Percentiles rank a stretch among this genome's conserved stretches.
phyloP scores from a whole-genome alignment of 1,140 invertebrate species.

The Linepithema humile region DNA sequence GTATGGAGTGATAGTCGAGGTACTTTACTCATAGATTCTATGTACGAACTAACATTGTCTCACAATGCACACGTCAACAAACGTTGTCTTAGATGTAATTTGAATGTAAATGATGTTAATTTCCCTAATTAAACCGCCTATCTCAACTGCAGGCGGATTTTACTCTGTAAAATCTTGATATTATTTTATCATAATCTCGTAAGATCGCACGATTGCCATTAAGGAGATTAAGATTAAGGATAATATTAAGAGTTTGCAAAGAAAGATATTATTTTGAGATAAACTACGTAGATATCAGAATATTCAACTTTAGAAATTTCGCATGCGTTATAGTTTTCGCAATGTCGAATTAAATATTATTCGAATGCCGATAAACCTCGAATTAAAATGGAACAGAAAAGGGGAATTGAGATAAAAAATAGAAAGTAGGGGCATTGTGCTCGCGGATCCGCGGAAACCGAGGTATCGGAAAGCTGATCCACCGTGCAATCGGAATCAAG shows the following conservation, averaged over 20 bases:
- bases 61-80: background rate
- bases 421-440: background rate
- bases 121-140: background rate
- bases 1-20: background rate
- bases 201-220: conserved; percentile 7
- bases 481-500: background rate
- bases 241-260: conserved; percentile 1
- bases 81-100: background rate
- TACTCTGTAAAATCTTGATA: background rate
- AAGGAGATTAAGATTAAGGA: background rate
- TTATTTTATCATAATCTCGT: conserved; percentile 8
- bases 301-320: background rate
- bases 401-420: background rate
- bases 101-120: background rate
- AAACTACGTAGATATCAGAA: background rate
- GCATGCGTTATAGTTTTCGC: background rate
- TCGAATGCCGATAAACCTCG: background rate
- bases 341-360: background rate
- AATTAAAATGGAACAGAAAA: background rate
- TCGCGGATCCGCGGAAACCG: background rate
- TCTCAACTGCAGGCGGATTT: background rate
- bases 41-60: background rate
- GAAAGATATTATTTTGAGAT: background rate
- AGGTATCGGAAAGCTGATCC: background rate
- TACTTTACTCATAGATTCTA: background rate